Evolutionary conservation across 1,140 invertebrate genomes (phyloP).

Genomic region (Diorhabda carinulata): DNA sequence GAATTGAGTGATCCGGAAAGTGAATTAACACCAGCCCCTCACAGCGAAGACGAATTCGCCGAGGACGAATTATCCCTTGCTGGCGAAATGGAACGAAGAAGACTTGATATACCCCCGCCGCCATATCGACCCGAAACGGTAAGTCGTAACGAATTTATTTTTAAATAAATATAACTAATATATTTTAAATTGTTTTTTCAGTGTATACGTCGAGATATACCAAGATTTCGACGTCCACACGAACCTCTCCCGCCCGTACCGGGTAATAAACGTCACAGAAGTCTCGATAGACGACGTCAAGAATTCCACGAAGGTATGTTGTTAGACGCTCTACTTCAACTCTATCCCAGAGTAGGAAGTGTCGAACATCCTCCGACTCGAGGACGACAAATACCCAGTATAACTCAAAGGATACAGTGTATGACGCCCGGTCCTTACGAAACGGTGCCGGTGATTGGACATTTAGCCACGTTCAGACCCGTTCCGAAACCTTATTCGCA

Average conservation of each 20-base stretch:
- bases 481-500: conserved; percentile 47
- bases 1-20: conserved; percentile 64
- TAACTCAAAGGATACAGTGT: conserved; percentile 52
- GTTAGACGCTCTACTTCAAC: conserved; percentile 59
- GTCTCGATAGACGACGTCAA: conserved; percentile 55
- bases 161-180: neutral
- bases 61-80: conserved; percentile 63
- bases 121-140: conserved; percentile 38
- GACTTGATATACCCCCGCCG: conserved; percentile 49
- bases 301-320: conserved; percentile 65
- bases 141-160: conserved; percentile 12
- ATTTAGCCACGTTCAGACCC: conserved; percentile 45
- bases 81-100: conserved; percentile 50
- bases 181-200: neutral
- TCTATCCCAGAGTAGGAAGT: conserved; percentile 58
- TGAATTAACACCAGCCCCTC: conserved; percentile 53
- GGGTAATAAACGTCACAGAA: conserved; percentile 50
- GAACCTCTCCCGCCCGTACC: conserved; percentile 47
- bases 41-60: conserved; percentile 65
- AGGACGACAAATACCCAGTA: conserved; percentile 43
- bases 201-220: conserved; percentile 38
- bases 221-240: conserved; percentile 42
- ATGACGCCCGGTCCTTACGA: conserved; percentile 55
- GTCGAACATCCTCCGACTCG: conserved; percentile 39
- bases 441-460: conserved; percentile 55